Percentiles rank a stretch among this genome's conserved stretches.
Conservation (phyloP, 2,797 vertebrate genomes). For the Protosalanx chinensis region DNA sequence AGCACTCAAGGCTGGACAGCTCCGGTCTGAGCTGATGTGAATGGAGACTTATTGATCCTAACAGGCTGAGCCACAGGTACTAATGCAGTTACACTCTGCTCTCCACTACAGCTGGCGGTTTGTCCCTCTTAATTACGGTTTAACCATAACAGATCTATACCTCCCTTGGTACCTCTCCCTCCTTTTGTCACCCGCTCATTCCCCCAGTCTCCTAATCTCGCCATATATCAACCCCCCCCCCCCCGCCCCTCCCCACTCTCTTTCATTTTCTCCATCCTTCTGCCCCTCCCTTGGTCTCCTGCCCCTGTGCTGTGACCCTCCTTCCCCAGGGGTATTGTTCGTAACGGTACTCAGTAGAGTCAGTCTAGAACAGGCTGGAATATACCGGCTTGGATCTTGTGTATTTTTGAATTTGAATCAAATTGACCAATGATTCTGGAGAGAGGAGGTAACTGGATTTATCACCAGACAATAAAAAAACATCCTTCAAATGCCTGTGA, state of each 20-base stretch:
- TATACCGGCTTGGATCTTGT: slow-evolving; percentile 47
- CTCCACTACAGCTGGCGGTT: slow-evolving; percentile 56
- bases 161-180: slow-evolving; percentile 1
- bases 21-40: slow-evolving; percentile 64
- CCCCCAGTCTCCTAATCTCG: slow-evolving; percentile 38
- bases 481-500: background rate
- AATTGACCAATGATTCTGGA: slow-evolving; percentile 58
- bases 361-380: slow-evolving; percentile 52
- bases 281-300: slow-evolving; percentile 10
- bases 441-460: background rate
- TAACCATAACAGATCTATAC: slow-evolving; percentile 63
- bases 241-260: slow-evolving; percentile 16
- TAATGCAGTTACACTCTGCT: slow-evolving; percentile 70
- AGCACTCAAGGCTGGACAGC: slow-evolving; percentile 63
- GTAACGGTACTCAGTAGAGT: slow-evolving; percentile 58
- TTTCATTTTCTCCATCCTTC: background rate
- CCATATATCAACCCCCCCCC: background rate
- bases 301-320: slow-evolving; percentile 31
- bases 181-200: slow-evolving; percentile 2
- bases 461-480: background rate
- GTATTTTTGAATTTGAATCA: slow-evolving; percentile 57
- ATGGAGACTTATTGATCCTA: slow-evolving; percentile 74
- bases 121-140: slow-evolving; percentile 75
- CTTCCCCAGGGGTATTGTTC: slow-evolving; percentile 61
- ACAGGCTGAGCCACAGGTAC: slow-evolving; percentile 54